A percentile compares a stretch with the other conserved stretches of the same genome.
These are phyloP conservation scores for Andrena minutula DNA, from an alignment of 2,888 invertebrate genomes.

Conservation along the genomic window DNA sequence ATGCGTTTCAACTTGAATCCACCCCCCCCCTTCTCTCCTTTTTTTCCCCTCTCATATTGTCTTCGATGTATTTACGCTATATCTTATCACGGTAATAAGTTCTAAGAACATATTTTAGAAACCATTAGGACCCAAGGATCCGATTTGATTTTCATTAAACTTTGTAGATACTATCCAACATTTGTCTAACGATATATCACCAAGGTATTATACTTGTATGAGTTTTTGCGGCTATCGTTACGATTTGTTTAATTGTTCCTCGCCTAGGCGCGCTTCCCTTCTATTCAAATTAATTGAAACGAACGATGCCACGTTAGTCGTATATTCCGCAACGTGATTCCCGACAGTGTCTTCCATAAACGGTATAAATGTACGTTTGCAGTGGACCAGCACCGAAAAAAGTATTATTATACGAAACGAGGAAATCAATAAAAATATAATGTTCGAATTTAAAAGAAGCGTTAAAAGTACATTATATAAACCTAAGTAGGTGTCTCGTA, in stretches of 20 bases:
- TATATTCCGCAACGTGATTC: slow-evolving; percentile 43
- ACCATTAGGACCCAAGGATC: slow-evolving; percentile 65
- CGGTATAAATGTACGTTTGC: slow-evolving; percentile 47
- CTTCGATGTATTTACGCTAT: slow-evolving; percentile 71
- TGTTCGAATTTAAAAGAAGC: slow-evolving; percentile 53
- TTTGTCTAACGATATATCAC: slow-evolving; percentile 51
- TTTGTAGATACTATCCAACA: slow-evolving; percentile 63
- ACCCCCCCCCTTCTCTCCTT: slow-evolving; percentile 35
- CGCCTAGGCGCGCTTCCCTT: slow-evolving; percentile 67
- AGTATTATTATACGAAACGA: slow-evolving; percentile 45
- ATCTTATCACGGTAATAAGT: slow-evolving; percentile 61
- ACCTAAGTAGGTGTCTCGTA: slow-evolving; percentile 47
- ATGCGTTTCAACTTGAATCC: slow-evolving; percentile 61
- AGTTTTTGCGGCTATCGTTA: slow-evolving; percentile 27
- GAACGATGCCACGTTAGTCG: slow-evolving; percentile 49
- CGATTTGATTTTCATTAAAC: slow-evolving; percentile 61
- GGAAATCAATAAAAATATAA: slow-evolving; percentile 52
- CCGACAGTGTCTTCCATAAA: slow-evolving; percentile 43
- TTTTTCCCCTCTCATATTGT: slow-evolving; percentile 62
- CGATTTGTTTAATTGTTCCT: slow-evolving; percentile 58
- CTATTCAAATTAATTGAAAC: slow-evolving; percentile 44
- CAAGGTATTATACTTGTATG: slow-evolving; percentile 35
- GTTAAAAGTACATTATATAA: slow-evolving; percentile 58
- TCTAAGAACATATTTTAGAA: slow-evolving; percentile 62
- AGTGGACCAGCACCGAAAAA: slow-evolving; percentile 70